A percentile compares a stretch with the other conserved stretches of the same genome.
Evolutionary conservation across 2,113 vertebrate species (phyloP).

Genomic region (Ptyas mucosa): DNA sequence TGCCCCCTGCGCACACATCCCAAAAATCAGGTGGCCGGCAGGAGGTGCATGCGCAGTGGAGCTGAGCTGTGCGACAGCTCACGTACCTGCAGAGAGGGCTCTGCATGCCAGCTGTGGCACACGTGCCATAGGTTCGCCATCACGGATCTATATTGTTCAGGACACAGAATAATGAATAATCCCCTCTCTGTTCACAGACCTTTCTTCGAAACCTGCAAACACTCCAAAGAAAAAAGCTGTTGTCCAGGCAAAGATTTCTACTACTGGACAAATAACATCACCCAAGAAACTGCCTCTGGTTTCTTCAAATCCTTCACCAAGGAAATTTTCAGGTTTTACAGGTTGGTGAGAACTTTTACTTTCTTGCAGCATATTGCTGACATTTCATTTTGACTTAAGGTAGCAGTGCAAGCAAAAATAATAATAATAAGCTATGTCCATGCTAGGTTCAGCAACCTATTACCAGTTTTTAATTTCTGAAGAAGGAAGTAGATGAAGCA

Average conservation of each 20-base stretch:
- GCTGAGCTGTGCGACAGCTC: no score
- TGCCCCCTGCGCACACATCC: no score
- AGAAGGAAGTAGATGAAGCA: not conserved
- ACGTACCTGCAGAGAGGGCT: no score
- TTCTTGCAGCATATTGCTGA: not conserved
- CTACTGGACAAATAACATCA: constrained; percentile 70
- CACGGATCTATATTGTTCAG: not conserved
- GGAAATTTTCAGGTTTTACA: constrained; percentile 95
- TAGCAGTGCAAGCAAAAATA: not conserved
- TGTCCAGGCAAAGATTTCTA: constrained; percentile 82
- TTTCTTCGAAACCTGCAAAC: constrained; percentile 78
- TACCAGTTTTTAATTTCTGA: not conserved
- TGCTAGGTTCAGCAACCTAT: not conserved
- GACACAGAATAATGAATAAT: not conserved
- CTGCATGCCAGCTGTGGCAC: no score
- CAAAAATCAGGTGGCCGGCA: no score
- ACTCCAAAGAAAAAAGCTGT: constrained; percentile 87
- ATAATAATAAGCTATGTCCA: not conserved
- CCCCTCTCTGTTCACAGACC: constrained; percentile 66
- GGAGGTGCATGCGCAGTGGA: no score
- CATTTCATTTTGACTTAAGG: not conserved
- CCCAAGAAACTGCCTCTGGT: constrained; percentile 66
- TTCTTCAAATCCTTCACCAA: constrained; percentile 75
- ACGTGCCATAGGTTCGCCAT: no score
- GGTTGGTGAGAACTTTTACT: constrained; percentile 67